Evolutionary conservation across 1,140 invertebrate species (phyloP).

Genomic region (Tetramorium simillimum): DNA sequence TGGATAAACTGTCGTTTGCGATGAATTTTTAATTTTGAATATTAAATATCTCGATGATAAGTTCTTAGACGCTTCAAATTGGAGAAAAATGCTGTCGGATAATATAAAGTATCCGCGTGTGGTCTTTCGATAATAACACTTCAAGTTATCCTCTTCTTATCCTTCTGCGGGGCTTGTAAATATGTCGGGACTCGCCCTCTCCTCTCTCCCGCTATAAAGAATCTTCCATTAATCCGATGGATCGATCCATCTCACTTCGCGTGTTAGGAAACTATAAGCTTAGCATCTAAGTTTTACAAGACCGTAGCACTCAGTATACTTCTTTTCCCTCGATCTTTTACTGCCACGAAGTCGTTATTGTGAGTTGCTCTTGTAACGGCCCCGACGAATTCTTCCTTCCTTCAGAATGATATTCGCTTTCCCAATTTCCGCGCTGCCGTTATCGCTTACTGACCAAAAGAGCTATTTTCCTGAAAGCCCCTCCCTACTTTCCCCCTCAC

Average conservation of each 20-base stretch:
- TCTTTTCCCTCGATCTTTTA: slow-evolving; percentile 40
- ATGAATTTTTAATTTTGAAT: not conserved
- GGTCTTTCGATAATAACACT: not conserved
- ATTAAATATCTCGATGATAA: slow-evolving; percentile 20
- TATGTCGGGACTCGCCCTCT: not conserved
- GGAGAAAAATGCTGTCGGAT: not conserved
- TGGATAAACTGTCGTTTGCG: not conserved
- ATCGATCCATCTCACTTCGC: slow-evolving; percentile 43
- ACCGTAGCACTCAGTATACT: slow-evolving; percentile 37
- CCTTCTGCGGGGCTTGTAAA: not conserved
- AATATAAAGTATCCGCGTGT: not conserved
- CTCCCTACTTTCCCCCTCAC: not conserved
- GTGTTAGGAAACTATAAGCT: slow-evolving; percentile 52
- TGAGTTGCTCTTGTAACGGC: slow-evolving; percentile 23
- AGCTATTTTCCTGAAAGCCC: slow-evolving; percentile 28
- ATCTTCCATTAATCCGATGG: slow-evolving; percentile 40
- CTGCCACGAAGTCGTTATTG: slow-evolving; percentile 34
- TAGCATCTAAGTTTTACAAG: slow-evolving; percentile 34
- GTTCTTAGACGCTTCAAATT: not conserved
- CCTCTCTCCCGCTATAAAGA: not conserved
- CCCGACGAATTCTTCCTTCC: slow-evolving; percentile 17
- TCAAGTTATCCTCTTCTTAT: not conserved
- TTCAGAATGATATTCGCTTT: slow-evolving; percentile 38
- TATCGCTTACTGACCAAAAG: slow-evolving; percentile 15
- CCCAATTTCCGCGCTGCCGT: slow-evolving; percentile 23